phyloP scores from a whole-genome alignment of 2,888 invertebrate species.

The Eubasilissa splendida region DNA sequence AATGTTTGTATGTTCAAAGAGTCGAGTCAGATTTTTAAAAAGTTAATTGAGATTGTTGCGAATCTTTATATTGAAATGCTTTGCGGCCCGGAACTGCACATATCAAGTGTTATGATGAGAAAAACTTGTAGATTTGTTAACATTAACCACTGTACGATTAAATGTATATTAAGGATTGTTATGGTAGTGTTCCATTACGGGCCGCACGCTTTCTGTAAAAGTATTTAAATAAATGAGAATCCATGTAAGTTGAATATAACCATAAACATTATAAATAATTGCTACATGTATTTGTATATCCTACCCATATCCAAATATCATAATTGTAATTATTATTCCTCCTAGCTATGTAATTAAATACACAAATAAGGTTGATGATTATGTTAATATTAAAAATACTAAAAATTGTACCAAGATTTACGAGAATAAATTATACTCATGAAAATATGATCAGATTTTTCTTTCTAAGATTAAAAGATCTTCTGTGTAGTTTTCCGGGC shows the following conservation, averaged over 20 bases:
- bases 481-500: too few species aligned
- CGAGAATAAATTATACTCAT: constrained; percentile 59
- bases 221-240: constrained; percentile 44
- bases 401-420: constrained; percentile 59
- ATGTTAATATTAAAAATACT: constrained; percentile 58
- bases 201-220: constrained; percentile 54
- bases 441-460: constrained; percentile 32
- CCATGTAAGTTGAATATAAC: constrained; percentile 49
- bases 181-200: constrained; percentile 55
- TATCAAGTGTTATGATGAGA: constrained; percentile 54
- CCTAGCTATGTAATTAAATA: constrained; percentile 57
- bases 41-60: constrained; percentile 24
- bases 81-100: constrained; percentile 56
- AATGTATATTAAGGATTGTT: constrained; percentile 44
- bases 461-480: background rate
- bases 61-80: constrained; percentile 41
- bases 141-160: constrained; percentile 48
- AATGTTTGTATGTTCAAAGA: too few species aligned
- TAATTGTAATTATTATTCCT: constrained; percentile 58
- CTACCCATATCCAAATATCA: constrained; percentile 59
- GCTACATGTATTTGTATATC: constrained; percentile 58
- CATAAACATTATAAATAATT: constrained; percentile 30
- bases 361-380: constrained; percentile 59
- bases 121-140: constrained; percentile 51
- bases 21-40: too few species aligned